phyloP scores from a whole-genome alignment of 2,113 vertebrate species.

The Naja naja region DNA sequence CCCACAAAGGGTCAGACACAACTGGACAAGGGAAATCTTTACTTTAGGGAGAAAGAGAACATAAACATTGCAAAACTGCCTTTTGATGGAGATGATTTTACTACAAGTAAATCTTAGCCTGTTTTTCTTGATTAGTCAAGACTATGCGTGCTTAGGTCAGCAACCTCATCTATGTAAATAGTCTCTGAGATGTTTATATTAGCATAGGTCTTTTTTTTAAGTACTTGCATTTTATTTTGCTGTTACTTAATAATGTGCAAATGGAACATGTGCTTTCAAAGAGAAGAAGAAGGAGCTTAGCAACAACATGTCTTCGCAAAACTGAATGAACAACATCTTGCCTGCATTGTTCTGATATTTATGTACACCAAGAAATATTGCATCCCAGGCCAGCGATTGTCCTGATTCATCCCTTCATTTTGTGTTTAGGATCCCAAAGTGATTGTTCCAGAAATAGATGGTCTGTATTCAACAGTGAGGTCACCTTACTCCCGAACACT shows the following conservation, averaged over 20 bases:
- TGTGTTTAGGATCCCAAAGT: neutral
- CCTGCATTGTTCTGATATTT: neutral
- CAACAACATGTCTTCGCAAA: neutral
- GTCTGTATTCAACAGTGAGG: neutral
- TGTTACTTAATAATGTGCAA: slow-evolving; percentile 25
- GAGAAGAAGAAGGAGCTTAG: slow-evolving; percentile 8
- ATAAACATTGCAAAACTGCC: slow-evolving; percentile 62
- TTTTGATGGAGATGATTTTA: slow-evolving; percentile 67
- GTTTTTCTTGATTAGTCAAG: slow-evolving; percentile 52
- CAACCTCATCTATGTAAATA: slow-evolving; percentile 41
- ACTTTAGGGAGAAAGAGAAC: slow-evolving; percentile 69
- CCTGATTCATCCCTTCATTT: neutral
- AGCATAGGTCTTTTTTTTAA: slow-evolving; percentile 27
- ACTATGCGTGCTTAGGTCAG: slow-evolving; percentile 34
- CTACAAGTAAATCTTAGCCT: slow-evolving; percentile 55
- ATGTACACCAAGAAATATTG: neutral
- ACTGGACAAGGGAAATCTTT: neutral
- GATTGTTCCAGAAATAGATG: neutral
- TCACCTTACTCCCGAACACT: neutral
- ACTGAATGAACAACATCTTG: neutral
- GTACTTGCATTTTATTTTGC: slow-evolving; percentile 7
- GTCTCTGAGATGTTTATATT: slow-evolving; percentile 25
- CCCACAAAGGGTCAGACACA: neutral
- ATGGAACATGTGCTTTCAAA: neutral
- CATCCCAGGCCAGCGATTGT: neutral